These are phyloP conservation scores for Sparus aurata DNA, from an alignment of 2,797 vertebrate species.

Conservation along the genomic window DNA sequence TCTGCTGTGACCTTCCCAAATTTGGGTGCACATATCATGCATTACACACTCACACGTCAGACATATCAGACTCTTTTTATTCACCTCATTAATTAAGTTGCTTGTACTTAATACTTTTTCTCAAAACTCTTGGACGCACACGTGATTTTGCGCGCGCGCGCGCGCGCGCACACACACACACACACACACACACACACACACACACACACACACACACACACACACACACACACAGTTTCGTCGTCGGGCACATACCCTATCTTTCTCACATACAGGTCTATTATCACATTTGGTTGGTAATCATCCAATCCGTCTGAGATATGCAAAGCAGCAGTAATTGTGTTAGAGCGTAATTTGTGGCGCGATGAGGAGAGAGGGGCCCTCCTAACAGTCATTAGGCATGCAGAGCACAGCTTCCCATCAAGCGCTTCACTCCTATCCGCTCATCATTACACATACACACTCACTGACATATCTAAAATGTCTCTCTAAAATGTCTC, in stretches of 20 bases:
- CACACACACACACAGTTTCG: not conserved
- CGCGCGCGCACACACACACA: not conserved
- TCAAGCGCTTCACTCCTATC: constrained; percentile 74
- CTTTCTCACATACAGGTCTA: constrained; percentile 76
- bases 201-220: constrained; percentile 1
- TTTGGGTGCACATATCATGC: constrained; percentile 18
- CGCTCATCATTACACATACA: constrained; percentile 76
- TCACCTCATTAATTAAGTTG: constrained; percentile 64
- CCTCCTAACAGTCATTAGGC: constrained; percentile 77
- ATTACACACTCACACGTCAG: constrained; percentile 28
- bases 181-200: not conserved
- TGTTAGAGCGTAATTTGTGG: constrained; percentile 82
- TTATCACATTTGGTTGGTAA: constrained; percentile 83
- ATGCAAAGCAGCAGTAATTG: constrained; percentile 85
- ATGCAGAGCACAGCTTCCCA: constrained; percentile 78
- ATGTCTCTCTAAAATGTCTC: constrained; percentile 73
- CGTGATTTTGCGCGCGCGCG: too few relatives aligned
- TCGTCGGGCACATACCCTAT: constrained; percentile 49
- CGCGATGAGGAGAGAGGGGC: constrained; percentile 70
- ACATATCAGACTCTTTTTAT: constrained; percentile 47
- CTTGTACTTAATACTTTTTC: constrained; percentile 56
- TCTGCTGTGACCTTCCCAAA: constrained; percentile 61
- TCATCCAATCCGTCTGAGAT: constrained; percentile 84
- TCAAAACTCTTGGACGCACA: constrained; percentile 34
- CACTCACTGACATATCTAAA: constrained; percentile 75